These are phyloP conservation scores for Bombus soroeensis DNA, from an alignment of 1,140 invertebrate genomes.

Conservation along the genomic window DNA sequence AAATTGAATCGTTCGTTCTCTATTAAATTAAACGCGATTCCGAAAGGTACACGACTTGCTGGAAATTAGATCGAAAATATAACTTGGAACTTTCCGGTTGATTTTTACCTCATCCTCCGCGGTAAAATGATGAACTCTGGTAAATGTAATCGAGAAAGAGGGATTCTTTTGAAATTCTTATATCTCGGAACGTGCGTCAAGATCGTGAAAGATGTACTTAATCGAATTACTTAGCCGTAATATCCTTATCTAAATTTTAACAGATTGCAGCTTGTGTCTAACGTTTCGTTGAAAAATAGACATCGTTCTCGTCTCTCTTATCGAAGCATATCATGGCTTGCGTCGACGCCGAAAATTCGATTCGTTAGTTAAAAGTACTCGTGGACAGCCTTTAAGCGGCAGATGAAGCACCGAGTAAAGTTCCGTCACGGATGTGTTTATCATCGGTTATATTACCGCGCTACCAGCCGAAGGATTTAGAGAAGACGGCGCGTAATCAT, in stretches of 20 bases:
- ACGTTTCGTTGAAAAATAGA: no score
- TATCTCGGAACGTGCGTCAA: background rate
- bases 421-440: slow-evolving; percentile 20
- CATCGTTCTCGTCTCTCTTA: background rate
- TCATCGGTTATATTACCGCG: slow-evolving; percentile 23
- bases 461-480: background rate
- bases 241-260: background rate
- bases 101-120: background rate
- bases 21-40: slow-evolving; percentile 4
- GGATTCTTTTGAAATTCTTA: background rate
- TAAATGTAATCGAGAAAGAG: background rate
- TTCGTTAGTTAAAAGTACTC: background rate
- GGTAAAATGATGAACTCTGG: background rate
- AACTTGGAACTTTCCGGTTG: background rate
- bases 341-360: background rate
- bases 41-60: background rate
- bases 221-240: background rate
- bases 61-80: background rate
- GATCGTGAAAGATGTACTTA: background rate
- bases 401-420: background rate
- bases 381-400: slow-evolving; percentile 2
- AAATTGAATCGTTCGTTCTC: slow-evolving; percentile 35
- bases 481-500: slow-evolving; percentile 36
- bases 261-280: no score
- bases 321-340: no score